Base-by-base conservation (phyloP, 1,140 invertebrate genomes). In the Lordiphosa clarofinis region DNA sequence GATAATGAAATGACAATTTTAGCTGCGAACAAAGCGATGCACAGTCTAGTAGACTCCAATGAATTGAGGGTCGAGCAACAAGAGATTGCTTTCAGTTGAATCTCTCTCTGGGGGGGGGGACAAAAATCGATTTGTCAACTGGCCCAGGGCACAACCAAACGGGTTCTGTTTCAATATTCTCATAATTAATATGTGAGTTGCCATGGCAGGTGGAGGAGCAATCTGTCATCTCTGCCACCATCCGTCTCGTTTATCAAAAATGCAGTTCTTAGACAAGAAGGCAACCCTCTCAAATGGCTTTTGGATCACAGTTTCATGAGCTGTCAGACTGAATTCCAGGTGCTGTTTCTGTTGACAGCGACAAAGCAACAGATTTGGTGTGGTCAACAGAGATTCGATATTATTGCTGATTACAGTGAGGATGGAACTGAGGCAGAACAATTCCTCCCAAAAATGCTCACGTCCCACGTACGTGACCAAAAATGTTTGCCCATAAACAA, bases 401-500 rank as follows among this genome's bases (percentile, higher is more conserved):
- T 4, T 4, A 21, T 21, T 4, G 21, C 21, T 21, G 21, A 21
- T 21, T 21, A 21, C 21, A 4, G 11, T 9, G 28, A 48, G 31
- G 21, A 4, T 21, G 21, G 21, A 21, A 50, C 37, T n/a, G 37
- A 15, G 40, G 12, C 15, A 42, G 35, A 47, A 56, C 40, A 64
- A n/a, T n/a, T n/a, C n/a, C n/a, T n/a, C n/a, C n/a, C n/a, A 58
- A 81, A 82, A 81, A 67, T 71, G 58, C 67, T 72, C 76, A 81
- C 76, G 75, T 81, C 36, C 48, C 15, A 21, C 5, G 44, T 33
- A 72, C 75, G 75, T 81, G 75, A 81, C 75, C 71, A 49, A 81
- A n/a, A 81, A 81, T 81, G 76, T 81, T 81, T 74, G 55, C 31
- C 53, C 75, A 71, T 81, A 81, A 72, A 81, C 64, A 81, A 58